Evolutionary conservation across 2,888 invertebrate species (phyloP).

Genomic region (Leptinotarsa rubiginosa): DNA sequence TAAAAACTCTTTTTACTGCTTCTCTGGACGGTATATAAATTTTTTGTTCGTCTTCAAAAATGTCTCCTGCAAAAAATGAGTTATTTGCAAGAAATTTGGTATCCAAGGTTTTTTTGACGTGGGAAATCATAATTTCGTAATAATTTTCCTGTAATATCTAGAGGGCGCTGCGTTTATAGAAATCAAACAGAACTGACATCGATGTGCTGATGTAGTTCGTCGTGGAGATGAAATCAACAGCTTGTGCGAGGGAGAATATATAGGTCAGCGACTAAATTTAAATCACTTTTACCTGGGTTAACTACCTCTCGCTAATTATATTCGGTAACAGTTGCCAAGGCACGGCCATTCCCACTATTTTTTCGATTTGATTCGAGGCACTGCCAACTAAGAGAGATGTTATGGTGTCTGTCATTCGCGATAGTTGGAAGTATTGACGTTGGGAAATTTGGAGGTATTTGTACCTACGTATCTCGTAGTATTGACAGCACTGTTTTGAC

Average conservation of each 20-base stretch:
- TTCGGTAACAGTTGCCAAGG: slow-evolving; percentile 6
- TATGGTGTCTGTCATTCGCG: not conserved
- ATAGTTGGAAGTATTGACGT: too few species aligned
- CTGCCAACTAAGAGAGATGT: not conserved
- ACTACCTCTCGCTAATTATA: slow-evolving; percentile 62
- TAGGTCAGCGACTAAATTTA: slow-evolving; percentile 65
- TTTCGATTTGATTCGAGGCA: not conserved
- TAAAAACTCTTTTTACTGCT: too few species aligned
- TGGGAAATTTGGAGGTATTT: too few species aligned
- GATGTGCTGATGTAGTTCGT: not conserved
- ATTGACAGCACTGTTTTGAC: too few species aligned
- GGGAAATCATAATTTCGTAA: too few species aligned
- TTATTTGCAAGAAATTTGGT: too few species aligned
- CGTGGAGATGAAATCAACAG: slow-evolving; percentile 33
- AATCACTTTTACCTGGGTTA: slow-evolving; percentile 65
- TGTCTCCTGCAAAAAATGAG: too few species aligned
- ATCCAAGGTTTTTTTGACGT: too few species aligned
- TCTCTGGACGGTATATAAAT: too few species aligned
- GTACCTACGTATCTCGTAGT: too few species aligned
- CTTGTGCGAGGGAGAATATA: slow-evolving; percentile 52
- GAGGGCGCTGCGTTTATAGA: not conserved
- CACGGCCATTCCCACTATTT: not conserved
- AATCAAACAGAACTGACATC: slow-evolving; percentile 16
- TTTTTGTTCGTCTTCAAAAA: too few species aligned
- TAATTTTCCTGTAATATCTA: too few species aligned